Conservation (phyloP, 2,888 invertebrate species). For the Drosophila monieri region DNA sequence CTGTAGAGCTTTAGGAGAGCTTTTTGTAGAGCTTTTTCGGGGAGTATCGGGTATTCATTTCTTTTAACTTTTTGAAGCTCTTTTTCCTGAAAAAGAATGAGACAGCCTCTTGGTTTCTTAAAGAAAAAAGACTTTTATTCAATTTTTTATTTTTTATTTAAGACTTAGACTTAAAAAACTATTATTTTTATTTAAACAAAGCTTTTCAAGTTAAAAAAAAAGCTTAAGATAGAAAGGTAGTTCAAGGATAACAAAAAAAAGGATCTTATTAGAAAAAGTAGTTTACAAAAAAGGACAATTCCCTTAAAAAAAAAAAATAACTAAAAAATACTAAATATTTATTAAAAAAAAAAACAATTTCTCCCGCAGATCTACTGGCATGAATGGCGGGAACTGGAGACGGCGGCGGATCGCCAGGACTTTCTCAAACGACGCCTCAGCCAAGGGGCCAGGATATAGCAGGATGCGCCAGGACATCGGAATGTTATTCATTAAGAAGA, state of each 20-base stretch:
- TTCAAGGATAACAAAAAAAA: too few relatives aligned
- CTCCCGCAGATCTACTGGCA: slow-evolving; percentile 85
- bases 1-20: background rate
- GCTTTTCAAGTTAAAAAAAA: background rate
- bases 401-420: slow-evolving; percentile 70
- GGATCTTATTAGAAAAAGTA: too few relatives aligned
- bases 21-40: too few relatives aligned
- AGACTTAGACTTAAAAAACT: background rate
- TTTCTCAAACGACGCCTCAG: slow-evolving; percentile 79
- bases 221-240: too few relatives aligned
- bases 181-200: background rate
- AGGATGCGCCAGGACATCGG: background rate
- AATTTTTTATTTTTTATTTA: background rate
- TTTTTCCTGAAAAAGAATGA: background rate
- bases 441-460: slow-evolving; percentile 58
- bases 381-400: slow-evolving; percentile 84
- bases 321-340: background rate
- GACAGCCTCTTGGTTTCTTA: background rate
- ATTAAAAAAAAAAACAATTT: background rate
- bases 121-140: background rate
- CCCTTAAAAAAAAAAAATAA: background rate
- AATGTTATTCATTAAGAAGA: too few relatives aligned
- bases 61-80: background rate
- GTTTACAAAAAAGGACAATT: too few relatives aligned
- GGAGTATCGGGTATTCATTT: background rate